A percentile compares a stretch with the other conserved stretches of the same genome.
These are phyloP conservation scores for Gymnoscelis rufifasciata DNA, from an alignment of 2,888 invertebrate genomes.

Conservation along the genomic window DNA sequence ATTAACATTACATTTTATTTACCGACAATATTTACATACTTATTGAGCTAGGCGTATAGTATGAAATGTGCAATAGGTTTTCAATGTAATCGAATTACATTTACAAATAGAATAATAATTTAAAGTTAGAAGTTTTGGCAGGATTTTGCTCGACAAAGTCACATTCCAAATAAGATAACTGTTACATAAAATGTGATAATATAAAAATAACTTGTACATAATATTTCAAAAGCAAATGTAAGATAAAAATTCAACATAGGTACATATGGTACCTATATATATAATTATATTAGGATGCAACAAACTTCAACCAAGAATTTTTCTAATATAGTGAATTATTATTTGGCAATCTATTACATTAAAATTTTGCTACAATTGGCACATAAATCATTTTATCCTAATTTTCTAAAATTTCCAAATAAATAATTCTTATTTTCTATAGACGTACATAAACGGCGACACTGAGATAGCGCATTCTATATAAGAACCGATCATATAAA, in stretches of 20 bases:
- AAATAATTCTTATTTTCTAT: constrained; percentile 32
- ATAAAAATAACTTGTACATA: constrained; percentile 58
- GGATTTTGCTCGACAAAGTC: constrained; percentile 73
- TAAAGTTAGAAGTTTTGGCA: constrained; percentile 62
- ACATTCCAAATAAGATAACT: constrained; percentile 48
- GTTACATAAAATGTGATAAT: constrained; percentile 35
- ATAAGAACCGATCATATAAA: constrained; percentile 41
- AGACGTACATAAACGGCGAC: constrained; percentile 27
- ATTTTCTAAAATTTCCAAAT: constrained; percentile 46
- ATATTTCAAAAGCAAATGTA: constrained; percentile 43
- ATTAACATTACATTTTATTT: constrained; percentile 76
- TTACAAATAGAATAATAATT: constrained; percentile 47
- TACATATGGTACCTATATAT: constrained; percentile 31
- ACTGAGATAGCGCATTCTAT: constrained; percentile 31
- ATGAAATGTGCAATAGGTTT: constrained; percentile 75
- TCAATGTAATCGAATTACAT: constrained; percentile 73
- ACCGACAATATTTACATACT: constrained; percentile 78
- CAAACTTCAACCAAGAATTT: constrained; percentile 42
- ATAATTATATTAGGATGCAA: constrained; percentile 49
- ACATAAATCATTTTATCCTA: constrained; percentile 41
- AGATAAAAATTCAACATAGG: constrained; percentile 41
- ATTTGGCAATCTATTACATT: constrained; percentile 28
- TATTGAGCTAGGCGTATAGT: constrained; percentile 76
- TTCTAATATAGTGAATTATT: constrained; percentile 29
- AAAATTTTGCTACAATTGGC: constrained; percentile 62